phyloP scores from a whole-genome alignment of 2,888 invertebrate genomes.

The Ecliptopera silaceata region DNA sequence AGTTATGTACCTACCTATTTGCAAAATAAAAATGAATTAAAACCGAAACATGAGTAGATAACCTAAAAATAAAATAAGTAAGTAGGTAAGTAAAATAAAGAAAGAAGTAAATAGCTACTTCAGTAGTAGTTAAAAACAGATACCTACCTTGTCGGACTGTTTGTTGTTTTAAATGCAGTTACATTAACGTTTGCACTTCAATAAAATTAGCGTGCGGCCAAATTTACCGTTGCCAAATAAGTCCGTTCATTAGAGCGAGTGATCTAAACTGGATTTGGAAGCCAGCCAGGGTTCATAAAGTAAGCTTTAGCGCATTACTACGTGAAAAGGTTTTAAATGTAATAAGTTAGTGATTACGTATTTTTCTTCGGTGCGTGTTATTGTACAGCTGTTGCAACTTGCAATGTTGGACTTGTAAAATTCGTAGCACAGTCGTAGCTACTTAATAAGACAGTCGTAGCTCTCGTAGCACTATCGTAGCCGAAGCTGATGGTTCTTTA shows the following conservation, averaged over 20 bases:
- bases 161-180: conserved; percentile 8
- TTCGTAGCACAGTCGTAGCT: conserved; percentile 8
- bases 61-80: too few relatives aligned
- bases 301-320: conserved; percentile 44
- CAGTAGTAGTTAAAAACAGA: too few relatives aligned
- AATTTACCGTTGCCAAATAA: conserved; percentile 50
- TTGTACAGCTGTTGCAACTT: neutral
- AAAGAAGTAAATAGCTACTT: too few relatives aligned
- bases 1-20: too few relatives aligned
- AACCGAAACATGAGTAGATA: too few relatives aligned
- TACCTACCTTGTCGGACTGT: neutral
- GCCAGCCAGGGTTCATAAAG: conserved; percentile 57
- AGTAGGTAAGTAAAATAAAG: too few relatives aligned
- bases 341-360: conserved; percentile 1
- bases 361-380: too few relatives aligned
- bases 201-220: conserved; percentile 52
- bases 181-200: conserved; percentile 36
- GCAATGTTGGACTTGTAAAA: conserved; percentile 1
- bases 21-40: too few relatives aligned
- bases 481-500: too few relatives aligned
- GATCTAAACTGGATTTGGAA: conserved; percentile 69
- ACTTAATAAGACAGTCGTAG: too few relatives aligned
- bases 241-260: conserved; percentile 68
- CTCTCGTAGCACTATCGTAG: neutral
- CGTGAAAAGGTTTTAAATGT: conserved; percentile 10